Evolutionary conservation across 1,140 invertebrate species (phyloP).

Genomic region (Caenorhabditis tropicalis): DNA sequence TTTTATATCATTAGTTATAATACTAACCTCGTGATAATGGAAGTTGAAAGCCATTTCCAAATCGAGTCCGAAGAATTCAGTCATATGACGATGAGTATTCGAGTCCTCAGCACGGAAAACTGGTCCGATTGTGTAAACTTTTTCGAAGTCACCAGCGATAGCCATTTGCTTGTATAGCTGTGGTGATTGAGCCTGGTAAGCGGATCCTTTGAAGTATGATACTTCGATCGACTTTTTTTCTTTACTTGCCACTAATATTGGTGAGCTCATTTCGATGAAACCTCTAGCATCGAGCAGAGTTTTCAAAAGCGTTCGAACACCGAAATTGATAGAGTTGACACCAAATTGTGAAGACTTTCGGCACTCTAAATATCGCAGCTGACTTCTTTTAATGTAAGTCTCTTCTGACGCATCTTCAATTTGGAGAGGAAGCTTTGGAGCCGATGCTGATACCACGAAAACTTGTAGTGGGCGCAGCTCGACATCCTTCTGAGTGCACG

Average conservation of each 20-base stretch:
- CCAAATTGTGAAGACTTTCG: no score
- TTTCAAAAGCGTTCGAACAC: slow-evolving; percentile 88
- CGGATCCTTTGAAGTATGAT: slow-evolving; percentile 91
- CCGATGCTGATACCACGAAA: slow-evolving; percentile 78
- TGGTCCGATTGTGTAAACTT: slow-evolving; percentile 83
- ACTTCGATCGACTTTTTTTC: slow-evolving; percentile 96
- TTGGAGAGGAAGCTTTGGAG: slow-evolving; percentile 86
- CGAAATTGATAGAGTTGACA: slow-evolving; percentile 85
- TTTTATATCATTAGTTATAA: background rate
- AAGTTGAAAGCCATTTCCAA: slow-evolving; percentile 98
- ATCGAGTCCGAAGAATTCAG: slow-evolving; percentile 97
- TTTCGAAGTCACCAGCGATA: slow-evolving; percentile 95
- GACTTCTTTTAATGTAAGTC: no score
- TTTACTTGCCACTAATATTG: slow-evolving; percentile 95
- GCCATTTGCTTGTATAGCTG: slow-evolving; percentile 99
- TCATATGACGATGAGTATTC: slow-evolving; percentile 95
- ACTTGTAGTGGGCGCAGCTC: slow-evolving; percentile 80
- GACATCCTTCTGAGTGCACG: slow-evolving; percentile 86
- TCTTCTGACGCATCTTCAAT: slow-evolving; percentile 94
- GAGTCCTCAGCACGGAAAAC: slow-evolving; percentile 99
- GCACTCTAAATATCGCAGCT: no score
- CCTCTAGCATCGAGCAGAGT: slow-evolving; percentile 82
- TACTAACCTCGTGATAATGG: slow-evolving; percentile 92
- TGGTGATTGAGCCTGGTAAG: slow-evolving; percentile 96
- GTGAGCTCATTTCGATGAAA: slow-evolving; percentile 97